Evolutionary conservation across 1,140 invertebrate genomes (phyloP).

Genomic region (Thaumetopoea pityocampa): DNA sequence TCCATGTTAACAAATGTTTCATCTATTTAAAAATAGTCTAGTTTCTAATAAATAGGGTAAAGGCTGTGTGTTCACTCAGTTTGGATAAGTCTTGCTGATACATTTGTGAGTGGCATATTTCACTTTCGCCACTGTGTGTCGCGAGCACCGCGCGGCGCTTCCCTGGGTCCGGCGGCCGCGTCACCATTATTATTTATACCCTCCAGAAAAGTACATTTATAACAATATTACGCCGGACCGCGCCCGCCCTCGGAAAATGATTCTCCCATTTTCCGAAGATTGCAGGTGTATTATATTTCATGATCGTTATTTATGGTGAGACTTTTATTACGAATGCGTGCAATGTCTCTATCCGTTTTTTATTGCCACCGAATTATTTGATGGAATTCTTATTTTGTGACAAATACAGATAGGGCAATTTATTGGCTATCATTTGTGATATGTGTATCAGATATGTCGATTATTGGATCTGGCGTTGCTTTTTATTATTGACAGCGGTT

Average conservation of each 20-base stretch:
- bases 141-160: constrained; percentile 3
- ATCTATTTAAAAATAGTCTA: no score
- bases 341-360: constrained; percentile 73
- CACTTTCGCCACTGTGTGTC: constrained; percentile 1
- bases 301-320: constrained; percentile 73
- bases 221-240: constrained; percentile 73
- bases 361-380: constrained; percentile 65
- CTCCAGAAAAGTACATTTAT: constrained; percentile 71
- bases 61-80: no score
- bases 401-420: constrained; percentile 37
- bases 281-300: constrained; percentile 76
- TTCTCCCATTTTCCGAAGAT: constrained; percentile 73
- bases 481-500: constrained; percentile 19
- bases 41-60: no score
- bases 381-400: constrained; percentile 58
- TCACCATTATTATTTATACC: constrained; percentile 71
- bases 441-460: constrained; percentile 22
- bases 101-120: no score
- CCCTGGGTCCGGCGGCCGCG: constrained; percentile 23
- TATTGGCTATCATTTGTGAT: constrained; percentile 34
- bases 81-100: no score
- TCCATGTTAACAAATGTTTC: no score
- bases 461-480: constrained; percentile 20
- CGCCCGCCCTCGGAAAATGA: constrained; percentile 71
- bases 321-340: constrained; percentile 75